Base-by-base conservation (phyloP, 1,140 invertebrate genomes). In the Hypsibius dujardini region DNA sequence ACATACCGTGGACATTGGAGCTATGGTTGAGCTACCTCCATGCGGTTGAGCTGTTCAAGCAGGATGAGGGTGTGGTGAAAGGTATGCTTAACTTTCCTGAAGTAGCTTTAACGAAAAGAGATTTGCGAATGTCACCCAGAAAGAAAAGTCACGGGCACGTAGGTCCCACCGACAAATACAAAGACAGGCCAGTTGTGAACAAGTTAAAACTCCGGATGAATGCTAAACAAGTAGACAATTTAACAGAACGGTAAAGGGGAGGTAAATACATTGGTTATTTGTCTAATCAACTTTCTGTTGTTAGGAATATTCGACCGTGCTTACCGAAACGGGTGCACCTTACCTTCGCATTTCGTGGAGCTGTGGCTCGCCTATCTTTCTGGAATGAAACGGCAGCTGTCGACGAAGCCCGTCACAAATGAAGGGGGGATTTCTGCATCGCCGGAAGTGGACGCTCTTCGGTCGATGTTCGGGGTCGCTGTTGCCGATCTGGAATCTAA, bases 321-420 rank as follows among this genome's bases (percentile, higher is more conserved):
- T 47, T 56, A 2, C 1, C 15, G 2, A n/a, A 42, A 7, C 12
- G 42, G 3, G 3, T 67, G 62, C 45, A 14, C 62, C 62, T 42
- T 67, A 3, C 62, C 62, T 67, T 14, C 62, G 42, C 62, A 67
- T 7, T 7, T 67, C 3, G 83, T 85, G 71, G 76, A 78, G 1
- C 73, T 90, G 0, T 91, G 88, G 88, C 75, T 88, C 59, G 80
- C 81, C 1, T 90, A 88, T 78, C 77, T 89, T 42, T 86, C 87
- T 76, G 88, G 84, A 77, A 77, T 87, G 2, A 67, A 67, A 42
- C 62, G 62, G 3, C 7, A 42, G 7, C 62, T 67, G 7, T 56
- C 7, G 12, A 67, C 45, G 3, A 67, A 67, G 42, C 3, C 62
- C 42, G 45, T 3, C 42, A n/a, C n/a, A n/a, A n/a, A n/a, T n/a